A percentile compares a stretch with the other conserved stretches of the same genome.
phyloP scores from a whole-genome alignment of 2,113 vertebrate genomes.

The Muntiacus reevesi region DNA sequence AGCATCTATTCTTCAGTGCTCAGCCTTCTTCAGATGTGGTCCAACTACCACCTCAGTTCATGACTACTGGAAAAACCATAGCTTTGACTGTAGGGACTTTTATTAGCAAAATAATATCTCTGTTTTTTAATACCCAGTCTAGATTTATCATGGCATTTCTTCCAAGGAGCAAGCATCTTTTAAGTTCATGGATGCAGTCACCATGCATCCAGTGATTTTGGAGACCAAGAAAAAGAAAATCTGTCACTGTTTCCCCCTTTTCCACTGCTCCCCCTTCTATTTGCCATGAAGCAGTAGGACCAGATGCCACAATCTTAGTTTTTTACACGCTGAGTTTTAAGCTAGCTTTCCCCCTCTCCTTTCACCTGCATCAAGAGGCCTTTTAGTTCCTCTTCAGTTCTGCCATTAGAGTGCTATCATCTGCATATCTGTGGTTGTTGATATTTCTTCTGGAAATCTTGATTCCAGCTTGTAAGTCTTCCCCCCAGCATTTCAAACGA shows the following conservation, averaged over 20 bases:
- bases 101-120: background rate
- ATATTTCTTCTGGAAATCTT: background rate
- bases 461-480: background rate
- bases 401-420: background rate
- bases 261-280: background rate
- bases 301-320: background rate
- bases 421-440: background rate
- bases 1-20: background rate
- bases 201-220: background rate
- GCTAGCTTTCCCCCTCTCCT: background rate
- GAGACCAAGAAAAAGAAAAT: background rate
- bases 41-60: background rate
- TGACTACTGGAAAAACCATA: background rate
- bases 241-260: background rate
- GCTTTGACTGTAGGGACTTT: background rate
- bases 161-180: background rate
- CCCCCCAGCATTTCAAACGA: background rate
- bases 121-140: background rate
- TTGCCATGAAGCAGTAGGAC: background rate
- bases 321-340: background rate
- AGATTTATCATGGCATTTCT: background rate
- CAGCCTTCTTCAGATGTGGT: background rate
- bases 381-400: background rate
- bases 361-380: background rate
- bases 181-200: background rate